Base-by-base conservation (phyloP, 2,888 invertebrate genomes). In the Noctua fimbriata region DNA sequence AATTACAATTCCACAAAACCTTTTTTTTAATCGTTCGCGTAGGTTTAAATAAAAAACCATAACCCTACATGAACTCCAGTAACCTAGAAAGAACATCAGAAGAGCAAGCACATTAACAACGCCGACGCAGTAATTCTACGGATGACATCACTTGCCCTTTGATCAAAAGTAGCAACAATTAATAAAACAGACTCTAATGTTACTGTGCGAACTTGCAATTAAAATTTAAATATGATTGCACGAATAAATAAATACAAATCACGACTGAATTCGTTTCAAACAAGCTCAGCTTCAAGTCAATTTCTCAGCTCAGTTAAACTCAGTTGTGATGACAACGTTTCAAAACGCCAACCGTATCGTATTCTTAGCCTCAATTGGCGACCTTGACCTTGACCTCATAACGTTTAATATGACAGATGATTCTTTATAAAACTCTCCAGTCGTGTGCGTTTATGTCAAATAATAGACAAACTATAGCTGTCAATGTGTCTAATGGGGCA, bases 141-240 rank as follows among this genome's bases (percentile, higher is more conserved):
- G 78, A 44, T 78, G 75, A 78, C 58, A 67, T 71, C 75, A 55
- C 32, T 69, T 24, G 63, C 24, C 28, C 67, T 86, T 86, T 84
- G 83, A 84, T 82, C 63, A 70, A 32, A 55, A 67, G 69, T 24
- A 60, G 67, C 58, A 78, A 79, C 76, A 79, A 63, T 76, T 69
- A 76, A 76, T 71, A 63, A 73, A 73, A 69, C 73, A 24, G 66
- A 36, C 70, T 75, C 69, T 70, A 52, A 58, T 44, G 74, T 49
- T 55, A 66, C 70, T 58, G 58, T 66, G 21, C 44, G 16, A 60
- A n/a, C 12, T n/a, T n/a, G 55, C 10, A 52, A 21, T 52, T 52
- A 24, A 52, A 81, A 73, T 32, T 1, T 41, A 52, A 73, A 76
- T 66, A 52, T 73, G n/a, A 28, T 28, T 41, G 4, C n/a, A 24